Conservation (phyloP, 2,797 vertebrate species). For the Sparidentex hasta region DNA sequence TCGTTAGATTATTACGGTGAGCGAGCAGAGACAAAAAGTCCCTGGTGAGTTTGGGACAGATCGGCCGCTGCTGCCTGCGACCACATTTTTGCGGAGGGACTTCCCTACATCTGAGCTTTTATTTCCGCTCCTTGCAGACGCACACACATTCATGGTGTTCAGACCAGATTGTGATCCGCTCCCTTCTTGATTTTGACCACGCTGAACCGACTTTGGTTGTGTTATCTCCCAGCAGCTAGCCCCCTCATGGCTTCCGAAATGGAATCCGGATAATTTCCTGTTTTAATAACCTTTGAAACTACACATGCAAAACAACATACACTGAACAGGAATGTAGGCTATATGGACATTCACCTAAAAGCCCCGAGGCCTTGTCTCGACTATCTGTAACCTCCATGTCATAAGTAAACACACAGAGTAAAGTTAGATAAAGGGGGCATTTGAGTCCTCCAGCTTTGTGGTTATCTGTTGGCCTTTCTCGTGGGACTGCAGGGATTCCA, state of each 20-base stretch:
- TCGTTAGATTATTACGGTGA: conserved; percentile 56
- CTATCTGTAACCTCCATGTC: background rate
- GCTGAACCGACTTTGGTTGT: background rate
- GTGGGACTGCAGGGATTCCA: background rate
- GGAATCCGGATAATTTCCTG: background rate
- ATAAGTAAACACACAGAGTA: conserved; percentile 14
- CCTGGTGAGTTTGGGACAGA: conserved; percentile 24
- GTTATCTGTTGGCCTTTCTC: background rate
- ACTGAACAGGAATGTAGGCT: background rate
- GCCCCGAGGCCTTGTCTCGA: background rate
- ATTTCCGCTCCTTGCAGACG: background rate
- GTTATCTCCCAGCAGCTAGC: no score
- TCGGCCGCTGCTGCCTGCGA: background rate
- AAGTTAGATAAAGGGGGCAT: background rate
- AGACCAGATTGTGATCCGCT: background rate
- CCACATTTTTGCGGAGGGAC: background rate
- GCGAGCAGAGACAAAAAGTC: conserved; percentile 60
- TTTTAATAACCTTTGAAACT: background rate
- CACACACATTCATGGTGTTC: background rate
- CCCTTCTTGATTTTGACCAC: background rate
- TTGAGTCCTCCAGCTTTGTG: background rate
- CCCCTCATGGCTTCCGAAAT: background rate
- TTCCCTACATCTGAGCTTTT: background rate
- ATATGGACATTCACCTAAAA: conserved; percentile 12
- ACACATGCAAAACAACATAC: background rate